Evolutionary conservation across 2,797 vertebrate species (phyloP).

Genomic region (Morus bassanus): DNA sequence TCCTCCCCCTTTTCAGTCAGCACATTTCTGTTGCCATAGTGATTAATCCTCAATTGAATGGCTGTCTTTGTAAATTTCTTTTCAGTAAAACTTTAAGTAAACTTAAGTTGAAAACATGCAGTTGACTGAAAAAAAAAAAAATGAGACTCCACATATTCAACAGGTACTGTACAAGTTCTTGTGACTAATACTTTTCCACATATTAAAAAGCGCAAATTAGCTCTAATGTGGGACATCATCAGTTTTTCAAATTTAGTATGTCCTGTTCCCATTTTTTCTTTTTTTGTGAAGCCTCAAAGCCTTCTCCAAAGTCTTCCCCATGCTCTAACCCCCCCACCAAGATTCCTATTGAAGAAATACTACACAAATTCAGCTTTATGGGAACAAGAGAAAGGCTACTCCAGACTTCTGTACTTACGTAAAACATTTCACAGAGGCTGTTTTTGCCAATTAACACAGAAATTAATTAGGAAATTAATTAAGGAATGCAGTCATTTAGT

Average conservation of each 20-base stretch:
- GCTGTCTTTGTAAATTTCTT: slow-evolving; percentile 80
- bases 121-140: slow-evolving; percentile 54
- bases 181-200: slow-evolving; percentile 40
- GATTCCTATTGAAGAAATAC: not conserved
- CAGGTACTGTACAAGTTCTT: slow-evolving; percentile 65
- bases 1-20: slow-evolving; percentile 74
- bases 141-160: slow-evolving; percentile 29
- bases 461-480: slow-evolving; percentile 44
- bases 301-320: not conserved
- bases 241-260: slow-evolving; percentile 44
- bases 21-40: slow-evolving; percentile 77
- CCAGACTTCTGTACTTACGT: not conserved
- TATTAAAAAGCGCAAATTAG: slow-evolving; percentile 51
- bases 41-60: slow-evolving; percentile 82
- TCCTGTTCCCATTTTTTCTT: slow-evolving; percentile 2
- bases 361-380: not conserved
- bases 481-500: slow-evolving; percentile 23
- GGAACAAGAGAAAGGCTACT: not conserved
- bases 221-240: slow-evolving; percentile 7
- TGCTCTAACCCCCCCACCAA: not conserved
- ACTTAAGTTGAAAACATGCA: slow-evolving; percentile 75
- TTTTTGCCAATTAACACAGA: slow-evolving; percentile 44
- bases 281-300: not conserved
- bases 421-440: not conserved
- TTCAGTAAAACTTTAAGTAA: slow-evolving; percentile 80